A percentile compares a stretch with the other conserved stretches of the same genome.
These are phyloP conservation scores for Nasonia vitripennis DNA, from an alignment of 1,140 invertebrate species.

Conservation along the genomic window DNA sequence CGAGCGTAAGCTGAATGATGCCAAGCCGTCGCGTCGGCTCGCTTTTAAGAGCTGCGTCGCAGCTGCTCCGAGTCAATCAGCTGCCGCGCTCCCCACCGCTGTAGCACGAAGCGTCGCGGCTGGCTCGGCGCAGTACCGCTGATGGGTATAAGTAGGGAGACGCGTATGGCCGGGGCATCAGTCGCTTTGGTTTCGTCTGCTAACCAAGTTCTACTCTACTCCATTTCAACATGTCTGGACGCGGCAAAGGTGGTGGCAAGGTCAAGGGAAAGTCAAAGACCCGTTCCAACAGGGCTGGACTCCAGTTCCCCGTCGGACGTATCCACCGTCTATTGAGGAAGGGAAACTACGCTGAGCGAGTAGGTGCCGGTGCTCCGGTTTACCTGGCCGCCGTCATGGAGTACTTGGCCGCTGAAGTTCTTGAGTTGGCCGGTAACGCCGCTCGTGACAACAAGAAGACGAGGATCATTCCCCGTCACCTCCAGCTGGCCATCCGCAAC, in stretches of 20 bases:
- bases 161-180: neutral
- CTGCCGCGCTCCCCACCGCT: neutral
- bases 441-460: slow-evolving; percentile 80
- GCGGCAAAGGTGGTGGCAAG: slow-evolving; percentile 80
- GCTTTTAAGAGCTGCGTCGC: neutral
- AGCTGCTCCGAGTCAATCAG: neutral
- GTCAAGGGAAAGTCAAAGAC: slow-evolving; percentile 79
- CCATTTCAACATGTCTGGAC: slow-evolving; percentile 73
- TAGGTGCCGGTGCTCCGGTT: slow-evolving; percentile 84
- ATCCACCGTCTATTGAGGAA: slow-evolving; percentile 83
- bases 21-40: neutral
- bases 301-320: slow-evolving; percentile 84
- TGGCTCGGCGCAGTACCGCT: neutral
- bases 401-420: slow-evolving; percentile 82
- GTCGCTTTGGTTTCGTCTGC: neutral
- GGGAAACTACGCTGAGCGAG: slow-evolving; percentile 84
- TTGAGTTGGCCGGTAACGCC: slow-evolving; percentile 87
- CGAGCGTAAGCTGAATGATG: neutral
- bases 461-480: slow-evolving; percentile 87
- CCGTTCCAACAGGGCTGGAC: slow-evolving; percentile 79
- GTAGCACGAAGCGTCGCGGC: neutral
- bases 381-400: slow-evolving; percentile 82
- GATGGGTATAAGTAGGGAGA: neutral
- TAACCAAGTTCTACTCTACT: neutral
- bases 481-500: slow-evolving; percentile 84